phyloP scores from a whole-genome alignment of 2,113 vertebrate species.

The Herpailurus yagouaroundi region DNA sequence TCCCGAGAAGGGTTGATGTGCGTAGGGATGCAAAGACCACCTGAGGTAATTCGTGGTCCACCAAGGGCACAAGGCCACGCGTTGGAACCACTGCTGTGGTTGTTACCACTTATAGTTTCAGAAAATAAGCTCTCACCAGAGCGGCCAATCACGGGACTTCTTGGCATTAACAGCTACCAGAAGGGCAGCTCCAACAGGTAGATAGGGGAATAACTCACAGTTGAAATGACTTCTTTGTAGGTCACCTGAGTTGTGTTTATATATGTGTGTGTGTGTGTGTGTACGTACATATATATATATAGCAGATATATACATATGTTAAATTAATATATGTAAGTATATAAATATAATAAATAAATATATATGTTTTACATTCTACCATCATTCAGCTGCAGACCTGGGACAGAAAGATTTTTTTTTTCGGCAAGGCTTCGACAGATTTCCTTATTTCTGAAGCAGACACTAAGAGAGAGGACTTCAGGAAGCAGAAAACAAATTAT shows the following conservation, averaged over 20 bases:
- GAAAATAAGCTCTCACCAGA: not conserved
- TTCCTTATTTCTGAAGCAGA: constrained; percentile 57
- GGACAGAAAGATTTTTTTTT: not conserved
- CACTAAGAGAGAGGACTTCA: constrained; percentile 6
- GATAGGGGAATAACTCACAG: not conserved
- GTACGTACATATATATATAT: no score
- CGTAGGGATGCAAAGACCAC: no score
- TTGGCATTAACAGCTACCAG: not conserved
- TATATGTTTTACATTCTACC: not conserved
- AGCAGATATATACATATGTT: not conserved
- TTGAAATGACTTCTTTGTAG: not conserved
- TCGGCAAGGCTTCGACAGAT: not conserved
- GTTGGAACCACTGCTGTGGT: not conserved
- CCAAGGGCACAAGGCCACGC: no score
- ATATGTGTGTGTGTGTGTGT: not conserved
- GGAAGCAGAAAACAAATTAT: constrained; percentile 44
- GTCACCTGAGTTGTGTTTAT: not conserved
- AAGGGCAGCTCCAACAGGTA: not conserved
- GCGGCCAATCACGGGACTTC: not conserved
- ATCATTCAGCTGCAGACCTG: not conserved
- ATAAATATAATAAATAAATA: not conserved
- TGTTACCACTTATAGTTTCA: not conserved
- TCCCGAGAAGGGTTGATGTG: not conserved
- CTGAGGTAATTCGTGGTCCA: not conserved
- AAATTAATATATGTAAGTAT: not conserved